A percentile compares a stretch with the other conserved stretches of the same genome.
Conservation (phyloP, 1,140 invertebrate genomes). For the Homarus americanus region DNA sequence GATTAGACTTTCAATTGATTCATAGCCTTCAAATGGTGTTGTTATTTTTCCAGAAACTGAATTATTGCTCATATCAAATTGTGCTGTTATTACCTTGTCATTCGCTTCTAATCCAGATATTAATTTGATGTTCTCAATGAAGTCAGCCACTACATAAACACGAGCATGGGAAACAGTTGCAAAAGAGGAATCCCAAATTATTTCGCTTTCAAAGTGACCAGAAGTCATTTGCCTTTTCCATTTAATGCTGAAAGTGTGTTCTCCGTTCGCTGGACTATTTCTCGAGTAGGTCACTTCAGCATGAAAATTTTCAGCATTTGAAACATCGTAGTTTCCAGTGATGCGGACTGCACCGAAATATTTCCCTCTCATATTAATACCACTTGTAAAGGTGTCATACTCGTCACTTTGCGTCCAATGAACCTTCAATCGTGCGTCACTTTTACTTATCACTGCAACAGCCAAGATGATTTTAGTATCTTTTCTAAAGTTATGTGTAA, state of each 20-base stretch:
- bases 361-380: conserved; percentile 48
- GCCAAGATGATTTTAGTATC: conserved; percentile 34
- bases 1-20: conserved; percentile 32
- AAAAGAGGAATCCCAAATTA: conserved; percentile 56
- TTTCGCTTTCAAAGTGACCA: conserved; percentile 39
- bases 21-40: conserved; percentile 67
- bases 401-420: conserved; percentile 46
- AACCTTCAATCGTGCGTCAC: conserved; percentile 30
- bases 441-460: conserved; percentile 32
- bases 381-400: conserved; percentile 34
- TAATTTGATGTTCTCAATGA: conserved; percentile 36
- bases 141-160: conserved; percentile 53
- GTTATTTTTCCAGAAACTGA: conserved; percentile 46
- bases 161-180: conserved; percentile 38
- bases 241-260: conserved; percentile 46
- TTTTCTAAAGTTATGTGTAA: conserved; percentile 67
- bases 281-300: conserved; percentile 63
- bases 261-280: background rate
- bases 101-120: conserved; percentile 26
- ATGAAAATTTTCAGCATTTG: conserved; percentile 51
- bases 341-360: conserved; percentile 59
- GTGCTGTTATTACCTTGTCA: conserved; percentile 44
- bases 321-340: conserved; percentile 47
- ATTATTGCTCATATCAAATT: conserved; percentile 37
- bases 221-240: conserved; percentile 34